Evolutionary conservation across 2,113 vertebrate genomes (phyloP).

Genomic region (Strix aluco): DNA sequence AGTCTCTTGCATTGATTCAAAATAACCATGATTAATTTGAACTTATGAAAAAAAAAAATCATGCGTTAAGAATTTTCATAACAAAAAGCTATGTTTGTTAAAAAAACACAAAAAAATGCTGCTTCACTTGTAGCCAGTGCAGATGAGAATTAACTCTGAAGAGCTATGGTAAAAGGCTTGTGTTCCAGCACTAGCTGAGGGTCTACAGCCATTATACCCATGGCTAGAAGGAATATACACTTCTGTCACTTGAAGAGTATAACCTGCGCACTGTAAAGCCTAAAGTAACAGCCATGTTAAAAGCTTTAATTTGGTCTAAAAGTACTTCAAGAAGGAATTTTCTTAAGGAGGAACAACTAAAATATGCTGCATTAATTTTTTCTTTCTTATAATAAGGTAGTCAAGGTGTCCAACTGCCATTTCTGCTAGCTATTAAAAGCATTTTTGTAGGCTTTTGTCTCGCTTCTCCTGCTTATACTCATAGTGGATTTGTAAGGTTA

Average conservation of each 20-base stretch:
- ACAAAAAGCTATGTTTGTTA: neutral
- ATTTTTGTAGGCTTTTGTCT: neutral
- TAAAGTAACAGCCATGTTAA: neutral
- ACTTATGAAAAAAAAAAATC: neutral
- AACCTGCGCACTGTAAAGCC: neutral
- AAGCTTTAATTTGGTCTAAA: neutral
- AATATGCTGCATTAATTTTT: neutral
- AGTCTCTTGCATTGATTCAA: neutral
- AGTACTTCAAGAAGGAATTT: neutral
- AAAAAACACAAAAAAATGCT: neutral
- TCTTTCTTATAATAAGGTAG: neutral
- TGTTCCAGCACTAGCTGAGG: neutral
- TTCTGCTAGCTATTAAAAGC: neutral
- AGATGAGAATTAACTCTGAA: neutral
- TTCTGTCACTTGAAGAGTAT: neutral
- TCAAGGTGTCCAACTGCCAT: neutral
- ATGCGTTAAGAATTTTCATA: neutral
- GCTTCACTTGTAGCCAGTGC: neutral
- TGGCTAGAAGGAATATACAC: neutral
- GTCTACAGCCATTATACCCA: neutral
- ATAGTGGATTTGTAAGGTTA: neutral
- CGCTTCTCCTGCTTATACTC: neutral
- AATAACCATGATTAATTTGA: neutral
- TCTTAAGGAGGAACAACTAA: neutral
- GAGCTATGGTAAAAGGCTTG: neutral